phyloP scores from a whole-genome alignment of 1,140 invertebrate species.

The Zaprionus kolodkinae region DNA sequence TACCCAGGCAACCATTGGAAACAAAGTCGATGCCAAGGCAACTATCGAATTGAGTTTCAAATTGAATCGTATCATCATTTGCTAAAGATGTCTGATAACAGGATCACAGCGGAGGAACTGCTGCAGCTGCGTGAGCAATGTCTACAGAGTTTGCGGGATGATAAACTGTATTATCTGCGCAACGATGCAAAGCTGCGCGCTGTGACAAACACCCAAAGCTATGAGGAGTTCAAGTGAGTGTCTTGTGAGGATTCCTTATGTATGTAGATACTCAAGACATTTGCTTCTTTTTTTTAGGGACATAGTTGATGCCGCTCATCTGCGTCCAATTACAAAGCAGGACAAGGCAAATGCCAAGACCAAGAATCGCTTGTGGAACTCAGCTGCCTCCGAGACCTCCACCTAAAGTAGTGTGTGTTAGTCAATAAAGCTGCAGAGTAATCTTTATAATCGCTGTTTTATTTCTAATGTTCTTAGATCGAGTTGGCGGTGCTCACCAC shows the following conservation, averaged over 20 bases:
- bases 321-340: slow-evolving; percentile 79
- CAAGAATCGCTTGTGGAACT: slow-evolving; percentile 77
- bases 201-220: slow-evolving; percentile 85
- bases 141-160: slow-evolving; percentile 70
- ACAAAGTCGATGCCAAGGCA: slow-evolving; percentile 31
- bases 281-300: slow-evolving; percentile 67
- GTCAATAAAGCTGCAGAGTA: slow-evolving; percentile 45
- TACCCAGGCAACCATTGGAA: slow-evolving; percentile 61
- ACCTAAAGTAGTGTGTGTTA: not conserved
- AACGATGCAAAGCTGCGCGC: slow-evolving; percentile 88
- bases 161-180: slow-evolving; percentile 86
- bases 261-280: too few relatives aligned
- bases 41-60: slow-evolving; percentile 2
- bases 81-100: slow-evolving; percentile 41
- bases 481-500: slow-evolving; percentile 39
- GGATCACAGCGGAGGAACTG: slow-evolving; percentile 72
- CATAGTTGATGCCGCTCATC: slow-evolving; percentile 85
- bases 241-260: not conserved
- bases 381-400: slow-evolving; percentile 56
- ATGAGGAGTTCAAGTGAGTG: slow-evolving; percentile 86
- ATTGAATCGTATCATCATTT: not conserved
- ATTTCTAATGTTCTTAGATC: slow-evolving; percentile 18
- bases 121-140: slow-evolving; percentile 57
- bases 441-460: slow-evolving; percentile 7
- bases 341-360: slow-evolving; percentile 83